phyloP scores from a whole-genome alignment of 1,140 invertebrate species.

The Nasonia vitripennis region DNA sequence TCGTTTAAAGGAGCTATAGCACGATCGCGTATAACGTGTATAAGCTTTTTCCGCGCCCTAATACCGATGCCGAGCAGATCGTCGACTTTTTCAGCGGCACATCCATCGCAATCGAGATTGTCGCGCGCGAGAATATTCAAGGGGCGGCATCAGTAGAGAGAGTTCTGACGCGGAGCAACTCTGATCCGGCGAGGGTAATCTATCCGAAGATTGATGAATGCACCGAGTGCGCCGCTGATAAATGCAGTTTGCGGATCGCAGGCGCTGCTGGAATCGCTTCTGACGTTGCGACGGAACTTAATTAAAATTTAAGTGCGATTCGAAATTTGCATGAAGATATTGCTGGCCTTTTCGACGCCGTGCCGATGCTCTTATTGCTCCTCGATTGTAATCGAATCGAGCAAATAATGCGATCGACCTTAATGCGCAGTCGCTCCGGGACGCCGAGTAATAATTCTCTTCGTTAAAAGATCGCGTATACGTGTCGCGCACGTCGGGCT shows the following conservation, averaged over 20 bases:
- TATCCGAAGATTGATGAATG: conserved; percentile 50
- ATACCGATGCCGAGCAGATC: background rate
- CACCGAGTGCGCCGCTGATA: conserved; percentile 28
- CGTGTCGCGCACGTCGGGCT: background rate
- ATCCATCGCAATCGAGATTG: background rate
- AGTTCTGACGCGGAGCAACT: background rate
- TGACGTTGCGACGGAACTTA: conserved; percentile 6
- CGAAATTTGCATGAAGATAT: conserved; percentile 27
- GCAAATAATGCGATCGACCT: too few relatives aligned
- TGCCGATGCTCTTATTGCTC: too few relatives aligned
- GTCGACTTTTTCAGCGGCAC: background rate
- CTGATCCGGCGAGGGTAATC: conserved; percentile 18
- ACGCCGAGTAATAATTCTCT: background rate
- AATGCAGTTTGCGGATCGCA: background rate
- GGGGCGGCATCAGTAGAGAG: too few relatives aligned
- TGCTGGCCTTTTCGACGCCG: background rate
- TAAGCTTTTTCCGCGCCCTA: too few relatives aligned
- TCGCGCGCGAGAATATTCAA: background rate
- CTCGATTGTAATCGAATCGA: background rate
- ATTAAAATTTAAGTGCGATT: conserved; percentile 45
- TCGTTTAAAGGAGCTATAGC: too few relatives aligned
- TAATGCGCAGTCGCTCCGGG: too few relatives aligned
- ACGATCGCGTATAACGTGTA: too few relatives aligned
- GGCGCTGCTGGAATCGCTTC: background rate
- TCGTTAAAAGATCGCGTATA: conserved; percentile 7